Evolutionary conservation across 2,113 vertebrate genomes (phyloP).

Genomic region (Silurus glanis): DNA sequence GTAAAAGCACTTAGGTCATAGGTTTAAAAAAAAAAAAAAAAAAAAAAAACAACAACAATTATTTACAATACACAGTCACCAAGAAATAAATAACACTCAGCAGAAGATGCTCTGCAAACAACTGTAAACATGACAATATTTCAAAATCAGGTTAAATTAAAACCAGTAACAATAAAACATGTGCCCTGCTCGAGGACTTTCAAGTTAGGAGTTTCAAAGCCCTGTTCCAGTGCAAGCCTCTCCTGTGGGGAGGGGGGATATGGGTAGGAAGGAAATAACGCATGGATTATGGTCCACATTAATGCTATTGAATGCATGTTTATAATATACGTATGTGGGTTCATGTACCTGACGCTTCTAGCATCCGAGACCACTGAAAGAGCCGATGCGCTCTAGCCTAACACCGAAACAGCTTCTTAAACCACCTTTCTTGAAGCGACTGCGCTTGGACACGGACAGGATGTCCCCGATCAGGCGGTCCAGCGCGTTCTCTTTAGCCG

Average conservation of each 20-base stretch:
- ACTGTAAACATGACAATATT: conserved; percentile 52
- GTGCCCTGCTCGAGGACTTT: conserved; percentile 42
- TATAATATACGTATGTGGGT: neutral
- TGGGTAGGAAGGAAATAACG: neutral
- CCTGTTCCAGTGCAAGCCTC: conserved; percentile 21
- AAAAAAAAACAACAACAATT: neutral
- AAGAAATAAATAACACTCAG: conserved; percentile 48
- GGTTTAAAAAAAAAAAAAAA: conserved; percentile 22
- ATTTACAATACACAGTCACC: conserved; percentile 45
- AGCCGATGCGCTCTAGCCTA: conserved; percentile 75
- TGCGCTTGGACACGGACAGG: conserved; percentile 69
- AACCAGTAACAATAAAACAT: conserved; percentile 15
- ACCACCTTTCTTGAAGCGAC: conserved; percentile 73
- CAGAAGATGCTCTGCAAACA: conserved; percentile 39
- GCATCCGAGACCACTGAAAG: conserved; percentile 78
- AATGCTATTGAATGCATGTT: no score
- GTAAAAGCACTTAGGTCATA: conserved; percentile 41
- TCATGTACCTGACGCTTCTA: conserved; percentile 55
- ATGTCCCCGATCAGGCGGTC: conserved; percentile 69
- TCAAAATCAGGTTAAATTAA: conserved; percentile 7
- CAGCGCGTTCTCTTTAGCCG: conserved; percentile 52
- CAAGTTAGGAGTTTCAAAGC: conserved; percentile 43
- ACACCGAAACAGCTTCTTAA: conserved; percentile 78
- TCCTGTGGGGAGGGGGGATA: conserved; percentile 49
- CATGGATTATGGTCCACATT: neutral